A percentile compares a stretch with the other conserved stretches of the same genome.
These are phyloP conservation scores for Thecocarcelia acutangulata DNA, from an alignment of 2,888 invertebrate species.

Conservation along the genomic window DNA sequence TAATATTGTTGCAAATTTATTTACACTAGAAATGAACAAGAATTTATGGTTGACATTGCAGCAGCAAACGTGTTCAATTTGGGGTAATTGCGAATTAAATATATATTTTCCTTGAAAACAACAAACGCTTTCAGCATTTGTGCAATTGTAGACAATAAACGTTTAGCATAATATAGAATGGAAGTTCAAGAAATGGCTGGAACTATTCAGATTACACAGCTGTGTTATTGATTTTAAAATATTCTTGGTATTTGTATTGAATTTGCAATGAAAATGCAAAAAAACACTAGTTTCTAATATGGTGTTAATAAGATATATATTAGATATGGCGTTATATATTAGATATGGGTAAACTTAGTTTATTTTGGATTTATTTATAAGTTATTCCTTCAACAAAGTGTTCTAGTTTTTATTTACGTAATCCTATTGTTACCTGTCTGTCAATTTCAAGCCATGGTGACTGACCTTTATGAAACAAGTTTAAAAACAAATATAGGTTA, in stretches of 20 bases:
- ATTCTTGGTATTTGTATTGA: no score
- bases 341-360: no score
- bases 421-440: no score
- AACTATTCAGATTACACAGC: not conserved
- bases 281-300: not conserved
- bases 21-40: slow-evolving; percentile 44
- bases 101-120: slow-evolving; percentile 31
- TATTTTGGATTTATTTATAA: no score
- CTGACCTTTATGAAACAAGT: no score
- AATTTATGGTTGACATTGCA: slow-evolving; percentile 57
- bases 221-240: not conserved
- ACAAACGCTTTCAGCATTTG: not conserved
- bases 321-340: no score
- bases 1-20: slow-evolving; percentile 56
- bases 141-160: slow-evolving; percentile 28
- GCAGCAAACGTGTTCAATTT: slow-evolving; percentile 43
- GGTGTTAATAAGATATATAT: no score
- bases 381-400: no score
- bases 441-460: no score
- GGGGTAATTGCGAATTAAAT: slow-evolving; percentile 51
- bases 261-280: no score
- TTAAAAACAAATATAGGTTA: no score
- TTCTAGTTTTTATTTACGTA: no score
- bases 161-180: slow-evolving; percentile 3
- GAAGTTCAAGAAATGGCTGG: not conserved